phyloP scores from a whole-genome alignment of 2,888 invertebrate species.

The Drosophila fungiperda region DNA sequence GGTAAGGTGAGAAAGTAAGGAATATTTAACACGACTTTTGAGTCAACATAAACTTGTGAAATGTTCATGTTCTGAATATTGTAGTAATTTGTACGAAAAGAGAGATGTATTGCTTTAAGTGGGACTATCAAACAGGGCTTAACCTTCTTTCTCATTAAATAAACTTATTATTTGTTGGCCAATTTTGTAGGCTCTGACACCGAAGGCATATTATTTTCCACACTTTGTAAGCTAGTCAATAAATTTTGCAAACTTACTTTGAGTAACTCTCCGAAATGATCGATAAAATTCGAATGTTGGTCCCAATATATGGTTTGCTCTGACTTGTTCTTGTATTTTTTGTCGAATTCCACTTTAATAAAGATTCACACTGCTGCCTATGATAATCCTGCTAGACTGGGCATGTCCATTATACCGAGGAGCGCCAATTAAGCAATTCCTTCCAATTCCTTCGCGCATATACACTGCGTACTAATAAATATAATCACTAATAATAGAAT shows the following conservation, averaged over 20 bases:
- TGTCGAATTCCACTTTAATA: conserved; percentile 29
- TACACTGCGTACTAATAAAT: conserved; percentile 3
- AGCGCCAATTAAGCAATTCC: conserved; percentile 20
- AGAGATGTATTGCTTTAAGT: neutral
- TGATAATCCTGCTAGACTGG: conserved; percentile 2
- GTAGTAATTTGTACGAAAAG: neutral
- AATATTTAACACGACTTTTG: neutral
- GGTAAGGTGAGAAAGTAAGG: neutral
- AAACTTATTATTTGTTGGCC: neutral
- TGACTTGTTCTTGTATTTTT: conserved; percentile 1
- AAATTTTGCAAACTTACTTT: neutral
- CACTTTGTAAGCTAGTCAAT: neutral
- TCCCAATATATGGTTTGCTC: neutral
- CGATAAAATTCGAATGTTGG: neutral
- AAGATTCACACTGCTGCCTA: conserved; percentile 19
- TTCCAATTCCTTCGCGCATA: conserved; percentile 3
- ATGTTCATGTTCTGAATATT: neutral
- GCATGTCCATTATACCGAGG: conserved; percentile 14
- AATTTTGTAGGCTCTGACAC: neutral
- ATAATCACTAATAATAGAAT: neutral
- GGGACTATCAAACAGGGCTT: neutral
- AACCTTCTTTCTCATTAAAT: neutral
- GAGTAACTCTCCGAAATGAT: neutral
- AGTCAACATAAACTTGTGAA: neutral
- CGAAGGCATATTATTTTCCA: neutral